These are phyloP conservation scores for Smittia sp. DNA, from an alignment of 2,888 invertebrate genomes.

Conservation along the genomic window DNA sequence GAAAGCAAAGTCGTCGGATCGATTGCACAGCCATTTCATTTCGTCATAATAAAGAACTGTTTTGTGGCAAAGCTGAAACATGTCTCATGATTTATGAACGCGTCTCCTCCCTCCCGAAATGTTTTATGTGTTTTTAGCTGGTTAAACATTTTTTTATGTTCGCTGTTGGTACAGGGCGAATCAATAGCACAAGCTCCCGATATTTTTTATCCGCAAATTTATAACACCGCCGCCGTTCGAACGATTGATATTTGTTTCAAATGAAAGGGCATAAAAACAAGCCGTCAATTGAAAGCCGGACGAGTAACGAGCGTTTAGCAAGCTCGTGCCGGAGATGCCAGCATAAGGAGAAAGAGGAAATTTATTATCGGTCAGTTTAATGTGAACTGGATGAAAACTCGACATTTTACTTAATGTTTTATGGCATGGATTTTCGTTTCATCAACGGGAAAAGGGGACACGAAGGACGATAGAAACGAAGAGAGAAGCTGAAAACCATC, in stretches of 20 bases:
- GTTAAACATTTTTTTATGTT: slow-evolving; percentile 31
- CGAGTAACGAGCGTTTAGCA: neutral
- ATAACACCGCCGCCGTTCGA: neutral
- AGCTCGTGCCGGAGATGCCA: neutral
- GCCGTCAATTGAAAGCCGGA: neutral
- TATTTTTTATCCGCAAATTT: slow-evolving; percentile 10
- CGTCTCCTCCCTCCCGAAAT: neutral
- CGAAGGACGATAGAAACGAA: neutral
- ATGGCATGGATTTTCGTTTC: slow-evolving; percentile 3
- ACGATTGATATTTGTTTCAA: slow-evolving; percentile 26
- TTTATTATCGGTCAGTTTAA: slow-evolving; percentile 12
- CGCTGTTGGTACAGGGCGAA: slow-evolving; percentile 24
- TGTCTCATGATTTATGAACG: slow-evolving; percentile 28
- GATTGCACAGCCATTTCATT: neutral
- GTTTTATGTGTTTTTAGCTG: slow-evolving; percentile 36
- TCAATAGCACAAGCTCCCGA: neutral
- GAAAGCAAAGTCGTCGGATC: neutral
- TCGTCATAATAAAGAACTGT: neutral
- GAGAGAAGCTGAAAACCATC: slow-evolving; percentile 23
- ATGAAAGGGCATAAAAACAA: neutral
- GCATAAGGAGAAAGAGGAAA: neutral
- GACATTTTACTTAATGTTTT: slow-evolving; percentile 9
- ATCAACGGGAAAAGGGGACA: neutral
- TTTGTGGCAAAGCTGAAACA: neutral
- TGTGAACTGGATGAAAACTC: neutral